Percentiles rank a stretch among this genome's conserved stretches.
These are phyloP conservation scores for Paralichthys olivaceus DNA, from an alignment of 2,113 vertebrate genomes.

Conservation along the genomic window DNA sequence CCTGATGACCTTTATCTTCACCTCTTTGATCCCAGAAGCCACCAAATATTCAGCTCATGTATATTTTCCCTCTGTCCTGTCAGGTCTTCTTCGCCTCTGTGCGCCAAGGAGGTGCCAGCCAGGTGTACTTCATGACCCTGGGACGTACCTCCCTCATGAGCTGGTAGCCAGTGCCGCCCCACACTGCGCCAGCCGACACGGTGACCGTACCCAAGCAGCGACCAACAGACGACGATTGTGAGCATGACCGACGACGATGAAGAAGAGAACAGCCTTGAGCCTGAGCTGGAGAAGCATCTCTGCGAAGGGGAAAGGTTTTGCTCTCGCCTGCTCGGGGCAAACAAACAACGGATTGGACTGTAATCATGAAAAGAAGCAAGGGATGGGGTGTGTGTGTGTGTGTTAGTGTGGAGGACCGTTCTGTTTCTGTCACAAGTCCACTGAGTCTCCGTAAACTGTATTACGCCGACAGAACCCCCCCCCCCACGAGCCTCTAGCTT, in stretches of 20 bases:
- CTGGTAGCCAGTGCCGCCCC: slow-evolving; percentile 64
- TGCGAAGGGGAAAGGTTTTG: background rate
- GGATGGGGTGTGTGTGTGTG: slow-evolving; percentile 3
- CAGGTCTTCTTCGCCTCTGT: slow-evolving; percentile 84
- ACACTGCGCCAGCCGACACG: background rate
- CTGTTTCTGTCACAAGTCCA: slow-evolving; percentile 3
- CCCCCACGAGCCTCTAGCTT: slow-evolving; percentile 3
- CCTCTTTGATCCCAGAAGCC: too few relatives aligned
- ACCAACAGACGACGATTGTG: slow-evolving; percentile 57
- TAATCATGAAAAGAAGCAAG: slow-evolving; percentile 38
- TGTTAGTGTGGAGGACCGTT: slow-evolving; percentile 5
- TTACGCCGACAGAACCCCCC: slow-evolving; percentile 2
- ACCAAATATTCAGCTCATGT: too few relatives aligned
- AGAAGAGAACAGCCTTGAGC: slow-evolving; percentile 36
- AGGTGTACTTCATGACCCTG: slow-evolving; percentile 85
- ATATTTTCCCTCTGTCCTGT: background rate
- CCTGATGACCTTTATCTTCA: too few relatives aligned
- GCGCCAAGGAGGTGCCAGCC: slow-evolving; percentile 78
- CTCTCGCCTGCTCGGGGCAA: background rate
- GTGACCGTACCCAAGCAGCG: slow-evolving; percentile 23
- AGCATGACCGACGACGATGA: slow-evolving; percentile 38
- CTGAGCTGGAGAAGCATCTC: slow-evolving; percentile 20
- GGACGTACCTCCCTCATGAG: slow-evolving; percentile 81
- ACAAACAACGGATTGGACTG: slow-evolving; percentile 51
- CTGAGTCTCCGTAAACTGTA: slow-evolving; percentile 26